These are phyloP conservation scores for Bembecia ichneumoniformis DNA, from an alignment of 2,888 invertebrate species.

Conservation along the genomic window DNA sequence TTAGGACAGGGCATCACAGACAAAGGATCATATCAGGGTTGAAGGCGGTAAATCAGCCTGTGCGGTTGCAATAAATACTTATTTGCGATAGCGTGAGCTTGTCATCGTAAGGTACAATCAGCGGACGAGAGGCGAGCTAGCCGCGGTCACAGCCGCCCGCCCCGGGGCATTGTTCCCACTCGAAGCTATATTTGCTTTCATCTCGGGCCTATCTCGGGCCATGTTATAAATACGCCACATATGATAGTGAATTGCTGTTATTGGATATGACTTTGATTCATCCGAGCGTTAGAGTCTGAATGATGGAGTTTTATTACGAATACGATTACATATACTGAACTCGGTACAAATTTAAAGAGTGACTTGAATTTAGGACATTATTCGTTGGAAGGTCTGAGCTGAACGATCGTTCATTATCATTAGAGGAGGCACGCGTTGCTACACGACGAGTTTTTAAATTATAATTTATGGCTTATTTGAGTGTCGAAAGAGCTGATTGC, in stretches of 20 bases:
- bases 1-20: conserved; percentile 4
- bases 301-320: conserved; percentile 15
- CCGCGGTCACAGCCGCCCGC: conserved; percentile 15
- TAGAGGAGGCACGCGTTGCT: conserved; percentile 30
- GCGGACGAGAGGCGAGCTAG: conserved; percentile 41
- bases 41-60: conserved; percentile 25
- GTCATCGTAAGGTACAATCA: conserved; percentile 70
- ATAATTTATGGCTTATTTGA: conserved; percentile 63
- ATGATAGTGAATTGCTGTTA: conserved; percentile 42
- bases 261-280: conserved; percentile 30
- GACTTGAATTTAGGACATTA: conserved; percentile 7
- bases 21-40: conserved; percentile 12
- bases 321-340: conserved; percentile 1
- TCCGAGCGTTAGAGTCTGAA: conserved; percentile 12
- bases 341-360: conserved; percentile 3
- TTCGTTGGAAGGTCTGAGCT: conserved; percentile 9
- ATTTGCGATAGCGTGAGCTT: conserved; percentile 58
- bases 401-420: conserved; percentile 8
- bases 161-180: conserved; percentile 57
- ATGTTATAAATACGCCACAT: conserved; percentile 37
- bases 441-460: conserved; percentile 54
- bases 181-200: conserved; percentile 31
- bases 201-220: conserved; percentile 15
- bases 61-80: conserved; percentile 62
- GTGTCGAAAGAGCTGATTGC: conserved; percentile 59